phyloP scores from a whole-genome alignment of 1,140 invertebrate genomes.

The honey bee (Apis mellifera) region Amel_HAv3.1 CM009936.2:13685001-13685500 shows the following conservation, averaged over 20 bases:
- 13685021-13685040: not conserved
- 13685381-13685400: not conserved
- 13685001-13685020: not conserved
- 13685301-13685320: conserved; percentile 27
- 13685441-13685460: conserved; percentile 63
- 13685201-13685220: not conserved
- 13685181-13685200: not conserved
- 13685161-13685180: not conserved
- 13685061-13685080: conserved; percentile 3
- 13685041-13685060: not conserved
- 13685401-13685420: conserved; percentile 51
- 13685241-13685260: conserved; percentile 12
- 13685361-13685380: conserved; percentile 15
- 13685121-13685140: not conserved
- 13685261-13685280: not conserved
- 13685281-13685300: not conserved
- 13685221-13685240: not conserved
- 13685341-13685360: conserved; percentile 17
- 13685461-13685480: conserved; percentile 30
- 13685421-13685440: conserved; percentile 53
- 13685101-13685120: not conserved
- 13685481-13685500: conserved; percentile 30
- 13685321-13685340: conserved; percentile 10
- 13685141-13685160: conserved; percentile 12
- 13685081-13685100: not conserved